Conservation (phyloP, 2,888 invertebrate genomes). For the Theretra japonica region DNA sequence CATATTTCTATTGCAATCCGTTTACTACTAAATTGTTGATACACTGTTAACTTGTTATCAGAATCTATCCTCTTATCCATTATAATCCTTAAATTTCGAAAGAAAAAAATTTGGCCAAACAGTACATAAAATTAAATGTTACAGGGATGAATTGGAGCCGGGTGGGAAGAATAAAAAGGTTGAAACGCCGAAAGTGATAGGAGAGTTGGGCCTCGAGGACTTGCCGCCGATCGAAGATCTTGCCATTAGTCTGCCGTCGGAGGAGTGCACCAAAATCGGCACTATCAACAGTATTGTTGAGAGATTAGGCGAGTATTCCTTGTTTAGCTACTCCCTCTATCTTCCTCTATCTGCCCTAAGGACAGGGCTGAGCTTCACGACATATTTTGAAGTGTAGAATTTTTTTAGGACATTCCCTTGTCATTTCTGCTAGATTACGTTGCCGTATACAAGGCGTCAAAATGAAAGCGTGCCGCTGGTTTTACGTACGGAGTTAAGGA, state of each 20-base stretch:
- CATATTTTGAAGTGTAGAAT: too few relatives aligned
- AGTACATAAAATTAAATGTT: constrained; percentile 38
- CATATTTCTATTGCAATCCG: too few relatives aligned
- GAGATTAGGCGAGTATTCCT: constrained; percentile 84
- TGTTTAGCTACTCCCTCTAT: not conserved
- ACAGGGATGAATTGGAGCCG: constrained; percentile 67
- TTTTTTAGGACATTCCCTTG: too few relatives aligned
- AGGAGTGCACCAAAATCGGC: constrained; percentile 90
- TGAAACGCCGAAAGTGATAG: constrained; percentile 73
- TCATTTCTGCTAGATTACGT: too few relatives aligned
- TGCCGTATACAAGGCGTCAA: too few relatives aligned
- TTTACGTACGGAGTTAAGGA: too few relatives aligned
- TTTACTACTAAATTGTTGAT: too few relatives aligned
- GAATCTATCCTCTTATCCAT: not conserved
- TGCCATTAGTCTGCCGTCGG: constrained; percentile 90
- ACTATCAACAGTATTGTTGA: constrained; percentile 89
- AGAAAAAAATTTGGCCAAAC: not conserved
- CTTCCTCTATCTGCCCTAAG: not conserved
- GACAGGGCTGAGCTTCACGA: too few relatives aligned
- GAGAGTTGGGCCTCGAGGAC: constrained; percentile 87
- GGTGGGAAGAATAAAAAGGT: constrained; percentile 53
- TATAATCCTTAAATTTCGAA: not conserved
- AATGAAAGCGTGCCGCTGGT: too few relatives aligned
- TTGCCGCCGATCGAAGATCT: constrained; percentile 93
- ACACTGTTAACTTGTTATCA: too few relatives aligned